These are phyloP conservation scores for Monochamus saltuarius DNA, from an alignment of 1,140 invertebrate species.

Conservation along the genomic window DNA sequence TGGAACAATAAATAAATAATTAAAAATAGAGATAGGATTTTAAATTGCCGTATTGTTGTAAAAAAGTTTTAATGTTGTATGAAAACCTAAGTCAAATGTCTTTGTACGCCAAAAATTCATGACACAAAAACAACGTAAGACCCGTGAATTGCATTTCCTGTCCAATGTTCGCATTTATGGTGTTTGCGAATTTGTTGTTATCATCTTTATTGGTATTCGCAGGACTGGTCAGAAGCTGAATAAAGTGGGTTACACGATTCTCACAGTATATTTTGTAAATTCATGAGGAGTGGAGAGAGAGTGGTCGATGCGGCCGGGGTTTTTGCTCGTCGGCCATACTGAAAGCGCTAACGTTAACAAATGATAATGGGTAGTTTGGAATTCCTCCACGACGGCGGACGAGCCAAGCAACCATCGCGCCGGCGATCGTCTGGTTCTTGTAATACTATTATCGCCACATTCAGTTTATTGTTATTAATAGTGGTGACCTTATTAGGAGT, in stretches of 20 bases:
- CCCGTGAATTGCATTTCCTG: no score
- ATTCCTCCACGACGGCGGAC: slow-evolving; percentile 42
- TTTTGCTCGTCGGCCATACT: slow-evolving; percentile 27
- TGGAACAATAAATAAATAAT: no score
- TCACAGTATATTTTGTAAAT: slow-evolving; percentile 19
- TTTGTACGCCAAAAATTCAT: no score
- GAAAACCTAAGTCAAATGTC: no score
- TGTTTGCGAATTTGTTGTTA: no score
- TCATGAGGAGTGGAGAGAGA: slow-evolving; percentile 7
- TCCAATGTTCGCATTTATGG: no score
- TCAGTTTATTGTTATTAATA: slow-evolving; percentile 54
- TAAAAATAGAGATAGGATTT: no score
- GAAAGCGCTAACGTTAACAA: slow-evolving; percentile 42
- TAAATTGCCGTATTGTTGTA: no score
- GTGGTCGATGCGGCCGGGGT: slow-evolving; percentile 5
- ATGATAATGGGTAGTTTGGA: slow-evolving; percentile 48
- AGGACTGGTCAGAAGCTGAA: no score
- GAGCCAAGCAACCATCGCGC: slow-evolving; percentile 22
- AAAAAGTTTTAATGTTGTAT: no score
- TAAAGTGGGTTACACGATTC: not conserved
- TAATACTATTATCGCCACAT: slow-evolving; percentile 52
- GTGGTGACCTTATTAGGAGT: slow-evolving; percentile 48
- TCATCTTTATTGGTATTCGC: no score
- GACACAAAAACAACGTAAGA: no score
- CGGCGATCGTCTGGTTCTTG: slow-evolving; percentile 40